A percentile compares a stretch with the other conserved stretches of the same genome.
These are phyloP conservation scores for Syrphus vitripennis DNA, from an alignment of 2,888 invertebrate species.

Conservation along the genomic window DNA sequence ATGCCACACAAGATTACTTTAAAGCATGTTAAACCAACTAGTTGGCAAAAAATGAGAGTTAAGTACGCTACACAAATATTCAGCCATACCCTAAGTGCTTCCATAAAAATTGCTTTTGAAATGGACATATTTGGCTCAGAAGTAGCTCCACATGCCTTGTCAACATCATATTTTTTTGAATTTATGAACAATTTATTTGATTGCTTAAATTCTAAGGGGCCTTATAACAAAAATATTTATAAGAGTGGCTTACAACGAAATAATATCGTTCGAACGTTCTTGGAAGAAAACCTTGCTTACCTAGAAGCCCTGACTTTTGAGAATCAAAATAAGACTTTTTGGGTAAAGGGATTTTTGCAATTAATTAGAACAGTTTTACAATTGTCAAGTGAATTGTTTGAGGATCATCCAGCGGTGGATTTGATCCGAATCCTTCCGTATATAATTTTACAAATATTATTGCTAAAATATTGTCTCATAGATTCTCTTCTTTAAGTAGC, in stretches of 20 bases:
- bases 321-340: background rate
- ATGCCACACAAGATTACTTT: background rate
- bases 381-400: background rate
- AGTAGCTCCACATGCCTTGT: background rate
- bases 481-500: no score
- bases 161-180: background rate
- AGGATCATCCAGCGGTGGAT: background rate
- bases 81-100: background rate
- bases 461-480: no score
- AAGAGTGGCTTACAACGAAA: background rate
- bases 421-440: no score
- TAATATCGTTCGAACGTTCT: background rate
- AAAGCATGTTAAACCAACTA: background rate
- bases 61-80: background rate
- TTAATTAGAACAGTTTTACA: background rate
- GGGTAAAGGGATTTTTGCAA: background rate
- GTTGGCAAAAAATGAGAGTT: background rate
- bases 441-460: no score
- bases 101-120: background rate
- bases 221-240: background rate
- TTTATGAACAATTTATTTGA: background rate
- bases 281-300: background rate
- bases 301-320: background rate
- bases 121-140: background rate
- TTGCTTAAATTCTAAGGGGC: background rate